A percentile compares a stretch with the other conserved stretches of the same genome.
Conservation (phyloP, 2,113 vertebrate species). For the Onychorhynchus coronatus region DNA sequence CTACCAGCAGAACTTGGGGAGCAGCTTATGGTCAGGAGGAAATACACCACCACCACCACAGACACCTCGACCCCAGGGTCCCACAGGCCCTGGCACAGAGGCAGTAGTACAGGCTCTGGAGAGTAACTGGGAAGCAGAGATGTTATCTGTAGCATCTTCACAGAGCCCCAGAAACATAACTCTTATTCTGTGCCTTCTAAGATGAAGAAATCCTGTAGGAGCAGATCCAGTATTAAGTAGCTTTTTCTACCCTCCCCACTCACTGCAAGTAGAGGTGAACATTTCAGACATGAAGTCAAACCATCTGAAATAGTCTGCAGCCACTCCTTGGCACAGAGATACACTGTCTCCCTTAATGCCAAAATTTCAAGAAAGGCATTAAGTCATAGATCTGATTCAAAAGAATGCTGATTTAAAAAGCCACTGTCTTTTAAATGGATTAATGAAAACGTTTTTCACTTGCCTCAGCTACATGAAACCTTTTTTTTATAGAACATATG, state of each 20-base stretch:
- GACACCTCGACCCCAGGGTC: not conserved
- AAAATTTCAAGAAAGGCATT: not conserved
- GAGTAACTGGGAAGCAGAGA: not conserved
- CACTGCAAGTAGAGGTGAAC: not conserved
- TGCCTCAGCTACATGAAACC: not conserved
- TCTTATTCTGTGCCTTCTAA: not conserved
- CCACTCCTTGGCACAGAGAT: not conserved
- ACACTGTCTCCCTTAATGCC: not conserved
- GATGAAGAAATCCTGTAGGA: not conserved
- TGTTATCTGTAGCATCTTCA: not conserved
- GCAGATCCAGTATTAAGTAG: not conserved
- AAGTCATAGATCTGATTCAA: not conserved
- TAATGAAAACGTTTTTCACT: not conserved
- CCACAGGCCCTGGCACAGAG: not conserved
- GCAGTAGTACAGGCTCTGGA: accelerated
- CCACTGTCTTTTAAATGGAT: not conserved
- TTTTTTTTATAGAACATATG: not conserved
- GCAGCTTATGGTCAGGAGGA: not conserved
- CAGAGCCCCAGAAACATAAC: not conserved
- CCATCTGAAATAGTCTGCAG: not conserved
- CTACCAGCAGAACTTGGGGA: not conserved
- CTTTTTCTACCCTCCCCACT: not conserved
- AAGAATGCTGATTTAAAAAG: not conserved
- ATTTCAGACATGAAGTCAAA: not conserved
- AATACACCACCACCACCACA: not conserved